Evolutionary conservation across 2,888 invertebrate species (phyloP).

Genomic region (Pteria penguin): DNA sequence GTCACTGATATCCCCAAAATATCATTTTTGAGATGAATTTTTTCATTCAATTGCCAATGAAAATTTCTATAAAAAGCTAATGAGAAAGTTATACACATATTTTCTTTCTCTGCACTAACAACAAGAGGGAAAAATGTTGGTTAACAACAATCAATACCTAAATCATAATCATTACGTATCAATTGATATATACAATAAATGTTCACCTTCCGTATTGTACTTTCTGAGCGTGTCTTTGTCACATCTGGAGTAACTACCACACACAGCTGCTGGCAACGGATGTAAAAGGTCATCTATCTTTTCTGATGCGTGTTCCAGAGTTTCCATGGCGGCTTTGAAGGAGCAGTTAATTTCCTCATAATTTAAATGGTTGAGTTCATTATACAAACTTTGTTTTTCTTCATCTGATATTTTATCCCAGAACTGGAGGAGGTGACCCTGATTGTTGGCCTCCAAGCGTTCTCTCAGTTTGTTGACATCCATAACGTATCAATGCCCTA

Average conservation of each 20-base stretch:
- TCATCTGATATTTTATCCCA: slow-evolving; percentile 87
- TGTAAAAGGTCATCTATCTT: slow-evolving; percentile 90
- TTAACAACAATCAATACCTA: no score
- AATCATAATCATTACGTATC: no score
- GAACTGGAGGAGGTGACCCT: slow-evolving; percentile 90
- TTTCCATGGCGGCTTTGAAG: slow-evolving; percentile 81
- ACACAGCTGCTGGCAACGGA: slow-evolving; percentile 90
- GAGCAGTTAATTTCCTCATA: slow-evolving; percentile 86
- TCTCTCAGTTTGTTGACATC: slow-evolving; percentile 54
- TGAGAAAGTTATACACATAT: no score
- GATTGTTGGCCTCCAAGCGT: slow-evolving; percentile 84
- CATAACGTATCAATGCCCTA: no score
- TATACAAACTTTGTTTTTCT: slow-evolving; percentile 83
- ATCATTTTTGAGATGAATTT: no score
- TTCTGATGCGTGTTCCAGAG: slow-evolving; percentile 76
- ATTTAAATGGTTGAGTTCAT: slow-evolving; percentile 84
- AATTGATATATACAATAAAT: no score
- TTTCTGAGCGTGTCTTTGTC: slow-evolving; percentile 84
- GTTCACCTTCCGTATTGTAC: slow-evolving; percentile 87
- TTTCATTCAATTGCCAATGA: no score
- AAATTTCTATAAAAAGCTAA: no score
- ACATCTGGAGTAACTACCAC: slow-evolving; percentile 88
- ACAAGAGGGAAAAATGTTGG: no score
- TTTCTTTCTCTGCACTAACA: no score
- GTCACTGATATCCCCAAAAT: no score